phyloP scores from a whole-genome alignment of 2,888 invertebrate species.

The Caenorhabditis wallacei region DNA sequence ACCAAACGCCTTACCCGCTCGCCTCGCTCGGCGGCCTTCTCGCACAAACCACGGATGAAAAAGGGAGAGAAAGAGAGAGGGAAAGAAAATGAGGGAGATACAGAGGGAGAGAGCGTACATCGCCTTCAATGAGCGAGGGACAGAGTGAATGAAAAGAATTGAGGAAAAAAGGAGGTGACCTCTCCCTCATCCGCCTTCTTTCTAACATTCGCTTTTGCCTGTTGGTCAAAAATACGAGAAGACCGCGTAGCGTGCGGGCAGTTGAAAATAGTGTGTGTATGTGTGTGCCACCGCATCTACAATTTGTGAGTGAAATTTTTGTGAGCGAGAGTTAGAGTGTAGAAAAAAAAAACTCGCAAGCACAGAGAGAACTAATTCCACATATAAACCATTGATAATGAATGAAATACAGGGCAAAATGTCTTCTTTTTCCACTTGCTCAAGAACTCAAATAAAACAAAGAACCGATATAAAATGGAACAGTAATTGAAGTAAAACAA shows the following conservation, averaged over 20 bases:
- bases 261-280: not conserved
- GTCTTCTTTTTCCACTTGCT: not conserved
- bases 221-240: conserved; percentile 34
- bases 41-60: not conserved
- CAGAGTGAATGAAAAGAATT: conserved; percentile 4
- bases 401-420: not conserved
- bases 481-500: not conserved
- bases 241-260: conserved; percentile 36
- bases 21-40: not conserved
- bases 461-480: not conserved
- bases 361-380: not conserved
- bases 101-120: conserved; percentile 21
- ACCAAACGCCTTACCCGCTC: conserved; percentile 11
- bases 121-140: not conserved
- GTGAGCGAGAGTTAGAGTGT: not conserved
- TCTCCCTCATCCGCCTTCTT: conserved; percentile 4
- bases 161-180: conserved; percentile 1
- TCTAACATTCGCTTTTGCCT: conserved; percentile 9
- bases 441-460: not conserved
- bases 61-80: not conserved
- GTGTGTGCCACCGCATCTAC: not conserved
- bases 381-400: not conserved
- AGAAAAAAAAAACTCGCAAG: not conserved
- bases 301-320: not conserved
- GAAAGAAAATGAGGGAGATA: not conserved